Evolutionary conservation across 1,140 invertebrate species (phyloP).

Genomic region (Calosoma granatense): DNA sequence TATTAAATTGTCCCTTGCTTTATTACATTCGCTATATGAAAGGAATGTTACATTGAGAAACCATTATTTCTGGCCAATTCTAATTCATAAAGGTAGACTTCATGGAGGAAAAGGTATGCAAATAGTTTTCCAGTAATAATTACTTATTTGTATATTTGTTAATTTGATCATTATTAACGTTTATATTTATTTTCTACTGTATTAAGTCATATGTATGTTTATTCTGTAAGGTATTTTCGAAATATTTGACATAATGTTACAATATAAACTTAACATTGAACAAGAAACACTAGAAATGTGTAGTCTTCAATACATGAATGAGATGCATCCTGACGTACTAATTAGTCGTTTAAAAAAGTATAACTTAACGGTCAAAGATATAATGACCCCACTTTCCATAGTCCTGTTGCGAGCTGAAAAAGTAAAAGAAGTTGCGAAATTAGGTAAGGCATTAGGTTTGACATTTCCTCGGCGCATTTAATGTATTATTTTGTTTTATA

Average conservation of each 20-base stretch:
- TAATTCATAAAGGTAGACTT: slow-evolving; percentile 18
- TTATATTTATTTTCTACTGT: slow-evolving; percentile 12
- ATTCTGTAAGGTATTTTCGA: slow-evolving; percentile 44
- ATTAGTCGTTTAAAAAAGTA: slow-evolving; percentile 38
- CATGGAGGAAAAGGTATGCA: slow-evolving; percentile 24
- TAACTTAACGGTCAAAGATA: slow-evolving; percentile 30
- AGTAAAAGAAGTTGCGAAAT: slow-evolving; percentile 33
- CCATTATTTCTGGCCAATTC: slow-evolving; percentile 32
- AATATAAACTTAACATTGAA: slow-evolving; percentile 39
- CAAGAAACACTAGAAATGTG: slow-evolving; percentile 42
- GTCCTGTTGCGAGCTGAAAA: slow-evolving; percentile 37
- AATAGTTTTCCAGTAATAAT: background rate
- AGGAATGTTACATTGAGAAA: slow-evolving; percentile 15
- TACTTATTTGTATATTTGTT: background rate
- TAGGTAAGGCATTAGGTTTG: slow-evolving; percentile 38
- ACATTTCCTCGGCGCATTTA: slow-evolving; percentile 21
- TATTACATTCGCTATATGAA: background rate
- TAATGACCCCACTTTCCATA: slow-evolving; percentile 38
- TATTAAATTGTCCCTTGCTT: background rate
- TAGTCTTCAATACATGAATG: slow-evolving; percentile 39
- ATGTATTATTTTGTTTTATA: slow-evolving; percentile 11
- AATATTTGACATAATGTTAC: slow-evolving; percentile 38
- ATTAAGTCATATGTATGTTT: too few species aligned
- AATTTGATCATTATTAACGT: slow-evolving; percentile 4
- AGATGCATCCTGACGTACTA: slow-evolving; percentile 34